Evolutionary conservation across 2,888 invertebrate species (phyloP).

Genomic region (Leptothorax acervorum): DNA sequence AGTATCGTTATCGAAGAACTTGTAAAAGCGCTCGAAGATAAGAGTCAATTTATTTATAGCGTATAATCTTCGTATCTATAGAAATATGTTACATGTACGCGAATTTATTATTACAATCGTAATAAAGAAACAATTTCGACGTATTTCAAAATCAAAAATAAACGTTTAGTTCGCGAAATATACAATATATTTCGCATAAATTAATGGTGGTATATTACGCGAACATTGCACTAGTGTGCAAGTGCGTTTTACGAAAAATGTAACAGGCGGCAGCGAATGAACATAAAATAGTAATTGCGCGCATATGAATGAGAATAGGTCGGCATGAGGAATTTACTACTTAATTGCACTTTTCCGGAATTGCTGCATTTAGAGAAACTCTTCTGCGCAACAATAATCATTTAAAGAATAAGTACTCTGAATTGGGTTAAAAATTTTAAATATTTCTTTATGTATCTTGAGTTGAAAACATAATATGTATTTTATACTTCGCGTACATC

Average conservation of each 20-base stretch:
- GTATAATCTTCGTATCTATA: constrained; percentile 22
- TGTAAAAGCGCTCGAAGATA: not conserved
- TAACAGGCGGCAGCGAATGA: constrained; percentile 38
- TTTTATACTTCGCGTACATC: not conserved
- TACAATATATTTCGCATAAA: constrained; percentile 18
- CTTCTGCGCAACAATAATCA: not conserved
- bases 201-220: constrained; percentile 10
- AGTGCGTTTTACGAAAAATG: constrained; percentile 52
- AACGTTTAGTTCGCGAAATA: constrained; percentile 3
- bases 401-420: constrained; percentile 21
- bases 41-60: constrained; percentile 1
- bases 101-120: constrained; percentile 61
- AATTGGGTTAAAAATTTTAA: constrained; percentile 22
- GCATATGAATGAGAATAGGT: constrained; percentile 41
- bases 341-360: not conserved
- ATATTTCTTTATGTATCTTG: not conserved
- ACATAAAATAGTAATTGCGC: constrained; percentile 43
- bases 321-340: constrained; percentile 34
- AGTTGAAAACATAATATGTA: not conserved
- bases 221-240: constrained; percentile 55
- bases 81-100: not conserved
- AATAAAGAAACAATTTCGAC: constrained; percentile 59
- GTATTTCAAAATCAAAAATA: constrained; percentile 28
- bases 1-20: not conserved
- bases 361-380: too few relatives aligned